Percentiles rank a stretch among this genome's conserved stretches.
Evolutionary conservation across 2,113 vertebrate species (phyloP).

Genomic region (Bufo bufo): DNA sequence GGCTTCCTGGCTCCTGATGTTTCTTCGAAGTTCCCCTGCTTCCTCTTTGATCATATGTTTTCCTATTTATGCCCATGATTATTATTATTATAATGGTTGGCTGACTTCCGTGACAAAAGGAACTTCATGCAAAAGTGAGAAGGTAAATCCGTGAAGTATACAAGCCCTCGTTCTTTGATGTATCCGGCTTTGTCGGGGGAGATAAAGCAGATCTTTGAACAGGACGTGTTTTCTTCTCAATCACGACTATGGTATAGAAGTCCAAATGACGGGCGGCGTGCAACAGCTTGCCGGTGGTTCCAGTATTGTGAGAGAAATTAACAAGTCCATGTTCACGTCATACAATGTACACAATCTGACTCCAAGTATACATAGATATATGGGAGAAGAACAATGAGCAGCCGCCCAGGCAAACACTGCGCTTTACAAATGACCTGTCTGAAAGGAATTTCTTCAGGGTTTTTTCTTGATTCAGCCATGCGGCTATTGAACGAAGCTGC

Average conservation of each 20-base stretch:
- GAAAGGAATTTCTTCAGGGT: conserved; percentile 41
- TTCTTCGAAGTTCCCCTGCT: background rate
- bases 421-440: conserved; percentile 47
- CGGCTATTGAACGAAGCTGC: conserved; percentile 27
- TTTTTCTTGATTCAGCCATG: conserved; percentile 37
- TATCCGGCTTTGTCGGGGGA: background rate
- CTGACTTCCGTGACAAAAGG: background rate
- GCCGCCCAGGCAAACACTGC: conserved; percentile 10
- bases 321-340: background rate
- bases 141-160: background rate
- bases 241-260: background rate
- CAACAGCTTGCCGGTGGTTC: conserved; percentile 7
- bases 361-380: background rate
- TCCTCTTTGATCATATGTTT: conserved; percentile 10
- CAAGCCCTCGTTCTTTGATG: background rate
- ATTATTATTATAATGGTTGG: conserved; percentile 10
- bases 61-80: conserved; percentile 4
- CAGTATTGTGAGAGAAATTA: background rate
- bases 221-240: background rate
- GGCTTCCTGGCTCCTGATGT: background rate
- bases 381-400: conserved; percentile 31
- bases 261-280: background rate
- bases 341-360: background rate
- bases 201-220: conserved; percentile 19
- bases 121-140: background rate